A percentile compares a stretch with the other conserved stretches of the same genome.
Evolutionary conservation across 2,113 vertebrate species (phyloP).

Genomic region (Castor canadensis): DNA sequence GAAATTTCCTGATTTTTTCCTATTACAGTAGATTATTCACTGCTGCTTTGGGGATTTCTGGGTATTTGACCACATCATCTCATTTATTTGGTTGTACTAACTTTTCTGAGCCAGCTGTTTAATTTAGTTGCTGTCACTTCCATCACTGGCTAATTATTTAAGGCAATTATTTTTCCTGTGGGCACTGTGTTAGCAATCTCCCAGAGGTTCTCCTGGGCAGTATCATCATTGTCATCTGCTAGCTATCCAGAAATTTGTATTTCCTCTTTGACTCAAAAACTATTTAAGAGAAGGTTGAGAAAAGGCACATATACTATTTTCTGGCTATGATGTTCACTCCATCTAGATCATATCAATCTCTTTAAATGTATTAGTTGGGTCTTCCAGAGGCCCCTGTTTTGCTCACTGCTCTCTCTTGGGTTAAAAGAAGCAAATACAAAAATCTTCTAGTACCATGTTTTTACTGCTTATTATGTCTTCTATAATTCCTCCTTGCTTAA

Average conservation of each 20-base stretch:
- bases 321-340: neutral
- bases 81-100: neutral
- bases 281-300: neutral
- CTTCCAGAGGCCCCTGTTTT: neutral
- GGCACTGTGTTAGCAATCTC: neutral
- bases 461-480: neutral
- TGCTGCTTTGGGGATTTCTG: neutral
- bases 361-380: neutral
- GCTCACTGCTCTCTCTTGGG: neutral
- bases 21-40: neutral
- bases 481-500: slow-evolving; percentile 6
- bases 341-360: neutral
- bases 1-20: neutral
- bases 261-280: neutral
- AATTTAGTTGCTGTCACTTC: neutral
- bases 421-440: neutral
- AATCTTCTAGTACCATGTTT: neutral
- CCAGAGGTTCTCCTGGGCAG: neutral
- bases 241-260: neutral
- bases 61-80: neutral
- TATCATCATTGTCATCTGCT: neutral
- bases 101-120: neutral
- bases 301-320: neutral
- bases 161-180: neutral
- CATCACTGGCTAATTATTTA: neutral